Base-by-base conservation (phyloP, 2,113 vertebrate species). In the Dromaius novaehollandiae region DNA sequence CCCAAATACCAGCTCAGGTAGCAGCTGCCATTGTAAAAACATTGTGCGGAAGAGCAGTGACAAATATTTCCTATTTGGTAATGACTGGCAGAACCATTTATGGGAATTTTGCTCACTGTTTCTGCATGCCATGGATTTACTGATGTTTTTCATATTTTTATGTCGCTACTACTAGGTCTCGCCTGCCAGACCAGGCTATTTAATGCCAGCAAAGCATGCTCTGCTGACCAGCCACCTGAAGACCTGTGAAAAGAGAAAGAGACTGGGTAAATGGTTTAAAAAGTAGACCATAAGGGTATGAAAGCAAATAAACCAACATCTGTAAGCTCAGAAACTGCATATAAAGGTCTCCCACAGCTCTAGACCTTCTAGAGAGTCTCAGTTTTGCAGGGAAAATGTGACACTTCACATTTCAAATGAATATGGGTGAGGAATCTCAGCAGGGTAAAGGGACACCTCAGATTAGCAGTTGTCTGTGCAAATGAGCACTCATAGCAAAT, bases 1-100 rank as follows among this genome's bases (percentile, higher is more conserved):
- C 88, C 84, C 87, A 95, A 95, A 95, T 86, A 97, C 79, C 82
- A 94, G 82, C 93, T 93, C 95, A 97, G 96, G 97, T 96, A 96
- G 94, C 96, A 96, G 95, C 94, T 97, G 95, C 97, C 89, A 84
- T 88, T 91, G 85, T 86, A 83, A 83, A 96, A 95, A 96, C 82
- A 75, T 91, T 90, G 83, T 86, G 82, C 26, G 60, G 46, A 81
- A 96, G 38, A 94, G 73, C 2, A 14, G 88, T 83, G 95, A 91
- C 93, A 96, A 95, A 96, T 96, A 88, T 93, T 93, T 96, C 91
- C 93, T 81, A 80, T 91, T 88, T 88, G 53, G 48, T 95, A 86
- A 90, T 88, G 82, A 96, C 88, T 66, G 56, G 80, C 64, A 92
- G 89, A 95, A 74, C 90, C 79, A 50, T 55, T 96, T 75, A 64